Evolutionary conservation across 2,113 vertebrate genomes (phyloP), one percentile per base, ranked within the genome.

Genomic region (Xiphophorus hellerii): DNA sequence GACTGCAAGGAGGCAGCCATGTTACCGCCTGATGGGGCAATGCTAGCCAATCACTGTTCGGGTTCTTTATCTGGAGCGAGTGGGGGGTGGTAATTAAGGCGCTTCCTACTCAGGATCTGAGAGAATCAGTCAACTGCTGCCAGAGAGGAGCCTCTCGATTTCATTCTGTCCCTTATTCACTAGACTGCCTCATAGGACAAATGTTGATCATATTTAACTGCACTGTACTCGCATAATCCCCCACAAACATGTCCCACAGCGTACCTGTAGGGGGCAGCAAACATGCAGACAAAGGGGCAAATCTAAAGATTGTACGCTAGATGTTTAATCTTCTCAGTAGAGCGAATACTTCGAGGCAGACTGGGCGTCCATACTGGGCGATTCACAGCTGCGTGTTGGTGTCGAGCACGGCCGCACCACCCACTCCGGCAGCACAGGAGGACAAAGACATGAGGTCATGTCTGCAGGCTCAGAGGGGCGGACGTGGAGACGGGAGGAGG

Each of bases 361-460:
- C 72, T 70, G 76, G 51, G 76, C 76, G 87, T 75, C 76, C 31
- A 3, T 14, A 28, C 79, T 65, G 69, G 81, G 77, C 29, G 68
- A 78, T 48, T 73, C 73, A 25, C 54, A 77, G 86, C 60, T 42
- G 71, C 76, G 42, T 85, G 72, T 61, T 58, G 74, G 62, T 12
- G 62, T 78, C 66, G 25, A 63, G 72, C 77, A 51, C 37, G 71
- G 73, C 78, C 67, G 77, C 81, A 58, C 35, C 85, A 60, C 81
- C 77, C 82, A 58, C 84, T 84, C 79, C 83, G 83, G 72, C 85
- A 84, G 85, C 82, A 83, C 66, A 80, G 86, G 76, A 88, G 87
- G 93, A 94, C 92, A 93, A 93, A 90, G 91, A 91, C 88, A 92
- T 91, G 89, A 90, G 75, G 85, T 87, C 78, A 90, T 92, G 93